phyloP scores from a whole-genome alignment of 2,888 invertebrate genomes.

The Aphidius colemani region DNA sequence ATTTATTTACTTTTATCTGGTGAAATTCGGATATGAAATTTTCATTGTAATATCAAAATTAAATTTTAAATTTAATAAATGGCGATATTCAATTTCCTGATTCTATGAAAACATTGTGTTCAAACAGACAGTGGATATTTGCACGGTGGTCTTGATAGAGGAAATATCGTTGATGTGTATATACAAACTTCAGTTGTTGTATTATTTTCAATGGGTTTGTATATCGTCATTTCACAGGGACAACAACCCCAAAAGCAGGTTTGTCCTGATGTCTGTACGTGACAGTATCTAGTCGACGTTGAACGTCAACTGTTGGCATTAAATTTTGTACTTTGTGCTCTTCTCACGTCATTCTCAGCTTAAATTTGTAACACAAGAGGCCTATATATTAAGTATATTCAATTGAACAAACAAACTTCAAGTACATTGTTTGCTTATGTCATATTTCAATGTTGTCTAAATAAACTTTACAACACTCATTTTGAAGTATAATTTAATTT shows the following conservation, averaged over 20 bases:
- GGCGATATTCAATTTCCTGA: conserved; percentile 13
- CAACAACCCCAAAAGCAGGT: conserved; percentile 29
- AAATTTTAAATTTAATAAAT: not conserved
- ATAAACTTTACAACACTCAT: too few relatives aligned
- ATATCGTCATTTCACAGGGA: conserved; percentile 3
- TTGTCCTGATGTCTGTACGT: conserved; percentile 46
- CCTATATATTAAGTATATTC: too few relatives aligned
- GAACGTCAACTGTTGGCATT: conserved; percentile 37
- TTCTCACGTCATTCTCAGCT: too few relatives aligned
- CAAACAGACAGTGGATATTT: conserved; percentile 11
- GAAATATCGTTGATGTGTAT: conserved; percentile 2
- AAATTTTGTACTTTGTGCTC: too few relatives aligned
- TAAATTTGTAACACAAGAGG: too few relatives aligned
- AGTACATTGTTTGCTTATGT: too few relatives aligned
- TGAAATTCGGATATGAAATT: not conserved
- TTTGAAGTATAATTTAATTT: too few relatives aligned
- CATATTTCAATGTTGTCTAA: too few relatives aligned
- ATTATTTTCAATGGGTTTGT: not conserved
- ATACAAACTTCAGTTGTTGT: conserved; percentile 4
- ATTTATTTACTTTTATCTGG: not conserved
- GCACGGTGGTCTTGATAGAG: not conserved
- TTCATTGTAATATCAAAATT: too few relatives aligned
- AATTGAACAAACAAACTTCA: too few relatives aligned
- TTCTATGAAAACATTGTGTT: conserved; percentile 6
- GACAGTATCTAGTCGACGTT: conserved; percentile 51